phyloP scores from a whole-genome alignment of 1,140 invertebrate genomes.

The Rhyzopertha dominica region DNA sequence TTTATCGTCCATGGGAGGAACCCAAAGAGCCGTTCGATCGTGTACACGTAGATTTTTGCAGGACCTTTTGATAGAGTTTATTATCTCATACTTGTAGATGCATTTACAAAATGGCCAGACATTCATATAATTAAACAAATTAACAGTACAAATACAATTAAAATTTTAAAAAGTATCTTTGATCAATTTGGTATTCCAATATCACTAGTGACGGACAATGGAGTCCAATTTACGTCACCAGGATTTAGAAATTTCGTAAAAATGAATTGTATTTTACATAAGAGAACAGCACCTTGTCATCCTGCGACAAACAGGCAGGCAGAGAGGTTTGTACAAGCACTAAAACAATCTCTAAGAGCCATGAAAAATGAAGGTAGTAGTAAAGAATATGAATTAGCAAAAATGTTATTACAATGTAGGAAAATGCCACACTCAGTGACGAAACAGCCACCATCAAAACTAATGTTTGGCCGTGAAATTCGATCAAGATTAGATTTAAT shows the following conservation, averaged over 20 bases:
- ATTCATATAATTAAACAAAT: constrained; percentile 9
- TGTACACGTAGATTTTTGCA: constrained; percentile 36
- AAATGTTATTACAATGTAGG: background rate
- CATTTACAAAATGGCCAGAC: constrained; percentile 15
- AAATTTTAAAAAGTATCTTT: constrained; percentile 6
- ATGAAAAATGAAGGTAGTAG: background rate
- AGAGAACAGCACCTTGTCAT: constrained; percentile 10
- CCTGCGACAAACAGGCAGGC: constrained; percentile 13
- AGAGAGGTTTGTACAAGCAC: constrained; percentile 15
- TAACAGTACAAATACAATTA: constrained; percentile 9
- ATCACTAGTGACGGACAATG: constrained; percentile 7
- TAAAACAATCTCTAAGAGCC: constrained; percentile 3
- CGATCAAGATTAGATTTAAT: background rate
- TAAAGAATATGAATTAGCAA: background rate
- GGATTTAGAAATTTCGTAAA: constrained; percentile 13
- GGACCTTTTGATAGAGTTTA: constrained; percentile 30
- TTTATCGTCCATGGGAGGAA: constrained; percentile 30
- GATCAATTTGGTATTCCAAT: constrained; percentile 4
- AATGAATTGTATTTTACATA: constrained; percentile 7
- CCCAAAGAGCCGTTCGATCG: constrained; percentile 26
- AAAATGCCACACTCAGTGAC: background rate
- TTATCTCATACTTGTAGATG: constrained; percentile 32
- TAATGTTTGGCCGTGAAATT: constrained; percentile 4
- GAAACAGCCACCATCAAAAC: background rate
- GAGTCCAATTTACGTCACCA: constrained; percentile 9